These are phyloP conservation scores for Cuniculus paca DNA, from an alignment of 2,797 vertebrate genomes.

Conservation along the genomic window DNA sequence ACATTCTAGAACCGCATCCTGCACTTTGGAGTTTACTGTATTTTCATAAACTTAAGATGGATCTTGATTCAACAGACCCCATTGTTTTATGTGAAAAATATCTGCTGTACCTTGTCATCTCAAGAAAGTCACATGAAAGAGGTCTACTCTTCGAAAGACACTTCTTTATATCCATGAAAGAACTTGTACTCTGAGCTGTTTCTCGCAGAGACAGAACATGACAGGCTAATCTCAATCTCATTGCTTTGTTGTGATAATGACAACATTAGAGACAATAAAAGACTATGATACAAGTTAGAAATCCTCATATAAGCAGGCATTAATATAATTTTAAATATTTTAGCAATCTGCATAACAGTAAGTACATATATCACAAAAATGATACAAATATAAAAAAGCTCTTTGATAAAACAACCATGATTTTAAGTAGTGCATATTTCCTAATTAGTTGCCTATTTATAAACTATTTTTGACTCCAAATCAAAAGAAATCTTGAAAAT, in stretches of 20 bases:
- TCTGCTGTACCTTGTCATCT: neutral
- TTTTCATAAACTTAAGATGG: neutral
- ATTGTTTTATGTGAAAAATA: slow-evolving; percentile 51
- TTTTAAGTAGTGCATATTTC: neutral
- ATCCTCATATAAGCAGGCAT: neutral
- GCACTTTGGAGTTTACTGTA: neutral
- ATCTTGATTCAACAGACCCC: neutral
- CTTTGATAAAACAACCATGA: neutral
- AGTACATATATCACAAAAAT: neutral
- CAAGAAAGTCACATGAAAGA: neutral
- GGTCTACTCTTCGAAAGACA: neutral
- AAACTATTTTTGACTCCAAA: neutral
- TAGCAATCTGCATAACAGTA: neutral
- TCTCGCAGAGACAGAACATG: neutral
- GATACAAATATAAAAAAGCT: neutral
- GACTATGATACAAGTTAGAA: neutral
- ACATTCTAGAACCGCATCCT: neutral
- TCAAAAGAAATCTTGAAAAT: neutral
- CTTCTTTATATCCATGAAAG: neutral
- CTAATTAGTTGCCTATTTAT: neutral
- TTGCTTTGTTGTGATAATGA: neutral
- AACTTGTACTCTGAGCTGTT: neutral
- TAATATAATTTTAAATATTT: neutral
- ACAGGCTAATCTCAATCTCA: neutral
- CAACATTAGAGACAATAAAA: neutral